A percentile compares a stretch with the other conserved stretches of the same genome.
These are phyloP conservation scores for Drosophila burlai DNA, from an alignment of 1,140 invertebrate genomes.

Conservation along the genomic window DNA sequence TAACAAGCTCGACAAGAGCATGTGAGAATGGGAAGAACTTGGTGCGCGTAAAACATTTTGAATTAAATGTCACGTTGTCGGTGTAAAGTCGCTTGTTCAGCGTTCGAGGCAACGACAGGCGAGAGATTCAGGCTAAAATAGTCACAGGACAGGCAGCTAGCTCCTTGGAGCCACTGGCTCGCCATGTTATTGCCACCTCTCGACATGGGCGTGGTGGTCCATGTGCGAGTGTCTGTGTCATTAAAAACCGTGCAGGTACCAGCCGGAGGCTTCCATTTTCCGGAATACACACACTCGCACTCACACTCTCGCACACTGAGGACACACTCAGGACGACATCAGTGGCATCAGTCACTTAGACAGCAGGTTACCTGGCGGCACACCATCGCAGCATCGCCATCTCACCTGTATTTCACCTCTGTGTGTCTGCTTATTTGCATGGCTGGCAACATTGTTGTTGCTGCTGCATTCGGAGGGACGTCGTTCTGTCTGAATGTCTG, in stretches of 20 bases:
- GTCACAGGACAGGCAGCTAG: constrained; percentile 29
- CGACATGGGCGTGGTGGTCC: constrained; percentile 50
- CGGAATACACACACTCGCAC: not conserved
- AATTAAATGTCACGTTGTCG: constrained; percentile 75
- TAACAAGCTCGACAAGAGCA: constrained; percentile 16
- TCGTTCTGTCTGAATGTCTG: constrained; percentile 12
- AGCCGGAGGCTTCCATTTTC: constrained; percentile 46
- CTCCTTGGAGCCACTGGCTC: constrained; percentile 6
- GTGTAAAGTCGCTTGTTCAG: constrained; percentile 72
- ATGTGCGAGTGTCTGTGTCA: constrained; percentile 49
- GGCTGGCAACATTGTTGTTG: constrained; percentile 51
- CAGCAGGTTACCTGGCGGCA: constrained; percentile 39
- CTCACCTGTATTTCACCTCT: constrained; percentile 30
- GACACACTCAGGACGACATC: constrained; percentile 12
- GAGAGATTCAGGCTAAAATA: constrained; percentile 47
- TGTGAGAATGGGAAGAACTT: not conserved
- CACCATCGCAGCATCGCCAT: constrained; percentile 9
- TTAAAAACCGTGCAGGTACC: constrained; percentile 50
- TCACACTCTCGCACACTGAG: not conserved
- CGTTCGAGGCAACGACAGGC: constrained; percentile 46
- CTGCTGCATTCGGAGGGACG: constrained; percentile 24
- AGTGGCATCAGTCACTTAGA: constrained; percentile 50
- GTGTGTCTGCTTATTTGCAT: constrained; percentile 41
- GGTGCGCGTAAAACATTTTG: constrained; percentile 57
- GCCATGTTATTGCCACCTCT: constrained; percentile 41